These are phyloP conservation scores for Psittacula derbiana DNA, from an alignment of 2,797 vertebrate species.

Conservation along the genomic window DNA sequence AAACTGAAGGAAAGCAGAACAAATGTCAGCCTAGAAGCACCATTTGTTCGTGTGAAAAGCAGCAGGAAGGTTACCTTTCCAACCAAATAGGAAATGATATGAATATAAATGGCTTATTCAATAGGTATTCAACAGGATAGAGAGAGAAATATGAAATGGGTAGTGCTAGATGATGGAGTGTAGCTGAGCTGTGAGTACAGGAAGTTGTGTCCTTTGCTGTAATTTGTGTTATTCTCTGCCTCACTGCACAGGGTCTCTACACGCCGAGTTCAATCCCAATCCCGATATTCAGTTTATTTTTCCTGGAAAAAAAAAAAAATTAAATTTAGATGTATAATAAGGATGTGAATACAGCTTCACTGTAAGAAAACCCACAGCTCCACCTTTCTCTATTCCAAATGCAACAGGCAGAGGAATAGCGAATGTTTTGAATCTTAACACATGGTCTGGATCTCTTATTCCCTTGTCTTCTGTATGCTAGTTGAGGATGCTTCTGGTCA, in stretches of 20 bases:
- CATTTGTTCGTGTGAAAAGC: not conserved
- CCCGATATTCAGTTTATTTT: not conserved
- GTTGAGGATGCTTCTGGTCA: slow-evolving; percentile 7
- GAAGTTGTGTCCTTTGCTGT: not conserved
- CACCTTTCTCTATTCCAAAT: not conserved
- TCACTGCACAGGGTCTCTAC: not conserved
- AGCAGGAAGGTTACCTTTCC: not conserved
- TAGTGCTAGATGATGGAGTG: not conserved
- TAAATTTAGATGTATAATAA: not conserved
- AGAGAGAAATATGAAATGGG: not conserved
- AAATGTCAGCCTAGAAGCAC: not conserved
- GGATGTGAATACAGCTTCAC: not conserved
- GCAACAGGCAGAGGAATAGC: not conserved
- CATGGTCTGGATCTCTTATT: not conserved
- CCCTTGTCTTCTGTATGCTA: not conserved
- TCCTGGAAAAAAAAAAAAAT: not conserved
- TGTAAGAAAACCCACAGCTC: not conserved
- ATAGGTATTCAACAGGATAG: not conserved
- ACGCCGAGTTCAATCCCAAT: not conserved
- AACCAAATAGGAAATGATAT: not conserved
- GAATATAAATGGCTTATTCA: not conserved
- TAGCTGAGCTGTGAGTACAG: not conserved
- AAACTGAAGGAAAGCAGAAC: not conserved
- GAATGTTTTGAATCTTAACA: not conserved
- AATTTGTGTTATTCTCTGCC: not conserved